Evolutionary conservation across 2,113 vertebrate genomes (phyloP).

Genomic region (Stomatorhinus ivindoensis): DNA sequence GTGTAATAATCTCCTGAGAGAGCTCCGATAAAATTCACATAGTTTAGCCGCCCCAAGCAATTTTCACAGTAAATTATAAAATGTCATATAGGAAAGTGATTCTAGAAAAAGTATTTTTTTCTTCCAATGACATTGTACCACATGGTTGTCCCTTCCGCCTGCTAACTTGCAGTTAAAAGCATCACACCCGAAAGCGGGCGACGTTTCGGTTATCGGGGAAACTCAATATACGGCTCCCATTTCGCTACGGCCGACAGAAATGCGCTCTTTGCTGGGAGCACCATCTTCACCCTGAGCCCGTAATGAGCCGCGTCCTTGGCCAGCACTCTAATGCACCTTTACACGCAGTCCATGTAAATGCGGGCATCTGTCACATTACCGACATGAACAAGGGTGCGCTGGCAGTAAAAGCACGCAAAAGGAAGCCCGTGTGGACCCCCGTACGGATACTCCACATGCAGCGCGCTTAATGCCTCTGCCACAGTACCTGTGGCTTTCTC

Average conservation of each 20-base stretch:
- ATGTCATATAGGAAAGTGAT: not conserved
- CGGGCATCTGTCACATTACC: not conserved
- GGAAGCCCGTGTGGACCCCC: not conserved
- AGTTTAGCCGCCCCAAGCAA: not conserved
- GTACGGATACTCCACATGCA: not conserved
- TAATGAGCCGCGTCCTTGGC: not conserved
- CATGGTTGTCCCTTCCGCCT: not conserved
- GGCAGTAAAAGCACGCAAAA: not conserved
- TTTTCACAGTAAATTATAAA: not conserved
- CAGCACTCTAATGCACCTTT: not conserved
- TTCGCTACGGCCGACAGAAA: not conserved
- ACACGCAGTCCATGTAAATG: conserved; percentile 1
- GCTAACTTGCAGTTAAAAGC: not conserved
- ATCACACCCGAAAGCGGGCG: not conserved
- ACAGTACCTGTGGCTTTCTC: not conserved
- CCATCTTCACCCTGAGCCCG: not conserved
- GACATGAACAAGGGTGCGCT: not conserved
- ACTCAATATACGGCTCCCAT: not conserved
- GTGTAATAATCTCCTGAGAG: not conserved
- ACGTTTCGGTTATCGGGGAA: not conserved
- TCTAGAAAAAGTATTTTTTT: not conserved
- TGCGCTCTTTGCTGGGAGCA: not conserved
- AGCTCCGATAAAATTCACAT: not conserved
- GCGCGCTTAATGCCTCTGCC: not conserved
- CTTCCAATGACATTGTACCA: not conserved